Percentiles rank a stretch among this genome's conserved stretches.
These are phyloP conservation scores for Hyposoter dolosus DNA, from an alignment of 2,888 invertebrate species.

Conservation along the genomic window DNA sequence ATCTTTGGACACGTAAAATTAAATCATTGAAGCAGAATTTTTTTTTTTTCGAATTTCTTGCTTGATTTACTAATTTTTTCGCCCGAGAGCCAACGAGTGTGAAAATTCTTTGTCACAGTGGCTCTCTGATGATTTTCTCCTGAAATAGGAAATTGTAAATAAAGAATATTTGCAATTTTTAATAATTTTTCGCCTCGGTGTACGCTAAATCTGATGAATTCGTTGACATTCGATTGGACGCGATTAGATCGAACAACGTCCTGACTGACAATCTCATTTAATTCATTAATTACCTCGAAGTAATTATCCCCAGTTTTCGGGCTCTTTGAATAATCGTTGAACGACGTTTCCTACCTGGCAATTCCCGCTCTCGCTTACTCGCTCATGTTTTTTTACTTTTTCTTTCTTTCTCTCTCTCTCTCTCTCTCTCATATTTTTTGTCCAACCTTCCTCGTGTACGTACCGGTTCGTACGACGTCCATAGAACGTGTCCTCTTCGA, in stretches of 20 bases:
- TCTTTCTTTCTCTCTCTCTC: neutral
- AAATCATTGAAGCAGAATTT: neutral
- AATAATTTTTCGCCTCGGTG: neutral
- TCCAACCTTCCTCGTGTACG: conserved; percentile 10
- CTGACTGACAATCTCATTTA: neutral
- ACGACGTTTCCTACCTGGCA: neutral
- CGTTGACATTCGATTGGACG: neutral
- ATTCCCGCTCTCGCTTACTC: neutral
- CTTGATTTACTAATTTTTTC: conserved; percentile 30
- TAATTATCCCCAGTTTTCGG: neutral
- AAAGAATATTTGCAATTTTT: too few relatives aligned
- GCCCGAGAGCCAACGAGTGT: neutral
- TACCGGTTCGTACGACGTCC: conserved; percentile 23
- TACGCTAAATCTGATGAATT: neutral
- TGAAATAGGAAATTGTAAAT: too few relatives aligned
- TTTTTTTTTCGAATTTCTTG: neutral
- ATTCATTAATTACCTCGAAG: neutral
- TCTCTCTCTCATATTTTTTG: neutral
- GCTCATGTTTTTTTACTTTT: neutral
- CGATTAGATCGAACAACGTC: neutral
- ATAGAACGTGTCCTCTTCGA: conserved; percentile 49
- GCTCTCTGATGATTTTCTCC: too few relatives aligned
- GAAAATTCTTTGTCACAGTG: neutral
- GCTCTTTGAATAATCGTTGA: neutral
- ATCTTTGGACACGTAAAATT: neutral